Percentiles rank a stretch among this genome's conserved stretches.
These are phyloP conservation scores for Micropterix aruncella DNA, from an alignment of 2,888 invertebrate species.

Conservation along the genomic window DNA sequence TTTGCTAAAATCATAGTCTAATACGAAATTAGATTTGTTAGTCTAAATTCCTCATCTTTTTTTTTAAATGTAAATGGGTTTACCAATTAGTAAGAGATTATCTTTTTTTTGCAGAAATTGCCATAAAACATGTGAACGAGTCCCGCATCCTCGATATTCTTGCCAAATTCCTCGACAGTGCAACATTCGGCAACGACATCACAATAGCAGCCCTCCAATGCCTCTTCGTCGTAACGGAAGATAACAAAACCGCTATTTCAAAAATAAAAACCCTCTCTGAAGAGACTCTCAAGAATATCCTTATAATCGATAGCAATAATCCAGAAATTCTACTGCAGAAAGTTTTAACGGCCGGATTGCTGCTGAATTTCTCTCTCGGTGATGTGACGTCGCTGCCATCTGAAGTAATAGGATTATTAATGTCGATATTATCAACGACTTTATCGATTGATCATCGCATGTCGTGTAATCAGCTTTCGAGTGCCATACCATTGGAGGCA, in stretches of 20 bases:
- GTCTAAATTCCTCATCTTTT: constrained; percentile 2
- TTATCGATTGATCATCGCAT: constrained; percentile 38
- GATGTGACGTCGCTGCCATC: constrained; percentile 26
- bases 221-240: constrained; percentile 55
- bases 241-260: constrained; percentile 43
- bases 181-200: constrained; percentile 40
- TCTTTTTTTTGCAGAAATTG: constrained; percentile 28
- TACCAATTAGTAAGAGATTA: constrained; percentile 1
- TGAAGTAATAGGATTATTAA: constrained; percentile 32
- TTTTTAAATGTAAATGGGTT: constrained; percentile 1
- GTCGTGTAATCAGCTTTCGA: constrained; percentile 32
- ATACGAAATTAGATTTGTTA: no score
- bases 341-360: constrained; percentile 42
- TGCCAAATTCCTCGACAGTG: constrained; percentile 41
- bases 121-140: constrained; percentile 49
- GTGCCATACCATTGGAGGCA: constrained; percentile 28
- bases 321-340: constrained; percentile 33
- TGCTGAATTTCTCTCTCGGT: constrained; percentile 36
- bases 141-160: constrained; percentile 46
- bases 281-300: constrained; percentile 25
- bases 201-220: constrained; percentile 47
- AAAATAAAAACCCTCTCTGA: constrained; percentile 36
- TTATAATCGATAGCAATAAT: constrained; percentile 26
- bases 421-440: constrained; percentile 34
- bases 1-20: constrained; percentile 16